phyloP scores from a whole-genome alignment of 2,113 vertebrate species.

The Sisor rabdophorus region DNA sequence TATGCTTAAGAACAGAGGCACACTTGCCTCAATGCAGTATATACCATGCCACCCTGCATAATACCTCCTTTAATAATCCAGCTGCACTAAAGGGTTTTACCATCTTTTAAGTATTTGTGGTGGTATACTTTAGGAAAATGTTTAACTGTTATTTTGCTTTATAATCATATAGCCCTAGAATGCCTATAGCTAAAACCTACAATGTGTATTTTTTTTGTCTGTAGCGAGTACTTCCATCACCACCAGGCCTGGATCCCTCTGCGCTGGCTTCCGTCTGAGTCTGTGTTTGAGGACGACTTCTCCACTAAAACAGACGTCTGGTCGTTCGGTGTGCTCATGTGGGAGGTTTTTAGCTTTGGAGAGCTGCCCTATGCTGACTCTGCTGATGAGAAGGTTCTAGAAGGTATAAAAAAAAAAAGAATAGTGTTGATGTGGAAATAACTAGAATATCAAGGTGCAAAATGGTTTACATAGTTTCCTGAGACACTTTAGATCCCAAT shows the following conservation, averaged over 20 bases:
- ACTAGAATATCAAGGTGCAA: not conserved
- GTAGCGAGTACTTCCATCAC: constrained; percentile 83
- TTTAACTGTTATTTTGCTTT: not conserved
- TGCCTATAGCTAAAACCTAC: not conserved
- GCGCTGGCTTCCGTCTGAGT: constrained; percentile 83
- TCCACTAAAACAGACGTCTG: constrained; percentile 84
- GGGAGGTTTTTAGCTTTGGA: constrained; percentile 81
- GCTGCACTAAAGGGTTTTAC: too few relatives aligned
- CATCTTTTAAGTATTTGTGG: too few relatives aligned
- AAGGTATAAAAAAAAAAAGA: constrained; percentile 62
- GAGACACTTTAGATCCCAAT: not conserved
- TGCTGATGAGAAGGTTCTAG: constrained; percentile 76
- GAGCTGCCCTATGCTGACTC: constrained; percentile 75
- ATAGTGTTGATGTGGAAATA: not conserved
- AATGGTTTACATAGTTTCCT: not conserved
- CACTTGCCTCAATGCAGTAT: too few relatives aligned
- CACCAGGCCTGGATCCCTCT: constrained; percentile 82
- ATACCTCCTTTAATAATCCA: too few relatives aligned
- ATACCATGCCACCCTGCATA: too few relatives aligned
- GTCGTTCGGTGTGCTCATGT: constrained; percentile 84
- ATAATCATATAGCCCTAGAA: not conserved
- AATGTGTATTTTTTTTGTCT: constrained; percentile 7
- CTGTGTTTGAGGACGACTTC: constrained; percentile 81
- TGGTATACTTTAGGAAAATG: too few relatives aligned
- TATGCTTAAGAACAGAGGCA: too few relatives aligned